Conservation (phyloP, 2,797 vertebrate genomes). For the Tragelaphus oryx region DNA sequence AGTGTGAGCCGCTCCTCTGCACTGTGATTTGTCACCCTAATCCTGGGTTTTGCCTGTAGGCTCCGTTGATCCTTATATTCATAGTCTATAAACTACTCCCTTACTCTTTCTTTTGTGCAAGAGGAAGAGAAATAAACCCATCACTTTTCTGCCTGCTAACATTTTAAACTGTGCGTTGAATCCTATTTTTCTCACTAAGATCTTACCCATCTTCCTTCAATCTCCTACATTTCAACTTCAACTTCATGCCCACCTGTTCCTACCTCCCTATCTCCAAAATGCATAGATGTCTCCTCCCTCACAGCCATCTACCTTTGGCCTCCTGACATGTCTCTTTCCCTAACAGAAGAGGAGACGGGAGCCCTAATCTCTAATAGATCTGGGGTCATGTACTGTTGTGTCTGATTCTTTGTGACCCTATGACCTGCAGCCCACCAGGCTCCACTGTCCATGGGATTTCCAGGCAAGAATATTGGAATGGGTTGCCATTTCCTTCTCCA, state of each 20-base stretch:
- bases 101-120: neutral
- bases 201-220: neutral
- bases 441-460: neutral
- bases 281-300: neutral
- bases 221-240: neutral
- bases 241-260: neutral
- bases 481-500: neutral
- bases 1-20: accelerated
- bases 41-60: neutral
- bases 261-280: neutral
- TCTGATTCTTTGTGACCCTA: neutral
- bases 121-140: neutral
- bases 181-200: neutral
- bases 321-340: neutral
- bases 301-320: neutral
- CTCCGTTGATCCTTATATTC: neutral
- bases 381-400: neutral
- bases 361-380: neutral
- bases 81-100: neutral
- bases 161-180: neutral
- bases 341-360: neutral
- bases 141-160: neutral
- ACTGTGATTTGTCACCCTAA: neutral
- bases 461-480: neutral
- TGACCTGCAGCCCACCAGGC: neutral